These are phyloP conservation scores for Anhinga rufa DNA, from an alignment of 2,113 vertebrate genomes.

Conservation along the genomic window DNA sequence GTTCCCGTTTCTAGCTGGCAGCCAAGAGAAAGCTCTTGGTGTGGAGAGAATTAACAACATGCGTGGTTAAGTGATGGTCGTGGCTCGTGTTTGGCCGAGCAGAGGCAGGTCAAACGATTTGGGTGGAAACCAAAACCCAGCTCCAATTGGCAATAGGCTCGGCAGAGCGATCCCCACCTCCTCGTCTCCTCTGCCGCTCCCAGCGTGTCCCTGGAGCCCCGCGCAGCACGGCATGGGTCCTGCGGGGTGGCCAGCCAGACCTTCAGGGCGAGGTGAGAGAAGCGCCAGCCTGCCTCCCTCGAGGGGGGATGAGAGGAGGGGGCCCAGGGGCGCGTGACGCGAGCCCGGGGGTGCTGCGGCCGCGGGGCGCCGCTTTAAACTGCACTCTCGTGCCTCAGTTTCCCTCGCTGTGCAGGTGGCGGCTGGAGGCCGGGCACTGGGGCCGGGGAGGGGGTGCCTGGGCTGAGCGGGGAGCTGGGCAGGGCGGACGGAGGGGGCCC, in stretches of 20 bases:
- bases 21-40: neutral
- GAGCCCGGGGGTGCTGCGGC: neutral
- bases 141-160: neutral
- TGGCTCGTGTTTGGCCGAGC: neutral
- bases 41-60: neutral
- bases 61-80: neutral
- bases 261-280: neutral
- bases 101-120: neutral
- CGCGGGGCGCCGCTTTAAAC: fast-evolving
- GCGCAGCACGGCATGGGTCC: neutral
- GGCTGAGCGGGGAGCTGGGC: neutral
- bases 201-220: neutral
- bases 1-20: neutral
- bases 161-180: neutral
- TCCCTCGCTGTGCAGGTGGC: neutral
- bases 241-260: neutral
- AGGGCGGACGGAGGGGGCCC: too few relatives aligned
- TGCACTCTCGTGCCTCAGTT: neutral
- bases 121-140: neutral
- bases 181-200: neutral
- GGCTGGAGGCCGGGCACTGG: neutral
- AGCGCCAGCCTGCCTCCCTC: neutral
- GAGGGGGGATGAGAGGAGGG: neutral
- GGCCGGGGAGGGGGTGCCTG: neutral
- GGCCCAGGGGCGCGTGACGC: neutral